Base-by-base conservation (phyloP, 2,888 invertebrate species). In the Acleris laterana region DNA sequence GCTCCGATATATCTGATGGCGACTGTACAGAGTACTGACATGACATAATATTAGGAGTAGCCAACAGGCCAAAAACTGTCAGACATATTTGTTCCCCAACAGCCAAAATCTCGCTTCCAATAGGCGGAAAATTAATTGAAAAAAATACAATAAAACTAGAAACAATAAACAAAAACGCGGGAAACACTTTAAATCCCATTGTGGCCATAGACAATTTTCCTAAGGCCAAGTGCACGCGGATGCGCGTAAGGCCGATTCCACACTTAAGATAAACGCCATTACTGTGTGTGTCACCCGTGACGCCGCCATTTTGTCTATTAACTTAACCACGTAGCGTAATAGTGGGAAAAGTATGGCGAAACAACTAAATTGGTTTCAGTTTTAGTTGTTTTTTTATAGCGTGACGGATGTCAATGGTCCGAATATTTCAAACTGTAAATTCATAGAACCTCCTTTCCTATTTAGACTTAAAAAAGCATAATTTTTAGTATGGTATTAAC, bases 241-340 rank as follows among this genome's bases (percentile, higher is more conserved):
- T 89, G 90, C 86, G 75, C 76, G 75, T 88, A 89, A 90, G 90
- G 90, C 84, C 89, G 89, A 90, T 90, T 85, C 82, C 80, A 84
- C 82, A 85, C 83, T 85, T 85, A 80, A 90, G 90, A 92, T 91
- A 88, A 85, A 77, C 72, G 38, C 81, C 74, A 89, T 91, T 90
- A 92, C 68, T 67, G 87, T 87, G 90, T 83, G 81, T 90, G 91
- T 91, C 91, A 76, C 83, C 91, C 90, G 87, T 88, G 80, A 88
- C 86, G 87, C 55, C 84, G 87, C 89, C 90, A 90, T 90, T 79
- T 90, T 89, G 84, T 68, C 83, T 85, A 87, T 88, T 89, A 88
- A 84, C 83, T 84, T 81, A 79, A 73, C 73, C 70, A 68, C 59
- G 72, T 73, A 78, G 78, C 81, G 81, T 86, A 86, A 87, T 86